Evolutionary conservation across 2,113 vertebrate genomes (phyloP).

Genomic region (Tenrec ecaudatus): DNA sequence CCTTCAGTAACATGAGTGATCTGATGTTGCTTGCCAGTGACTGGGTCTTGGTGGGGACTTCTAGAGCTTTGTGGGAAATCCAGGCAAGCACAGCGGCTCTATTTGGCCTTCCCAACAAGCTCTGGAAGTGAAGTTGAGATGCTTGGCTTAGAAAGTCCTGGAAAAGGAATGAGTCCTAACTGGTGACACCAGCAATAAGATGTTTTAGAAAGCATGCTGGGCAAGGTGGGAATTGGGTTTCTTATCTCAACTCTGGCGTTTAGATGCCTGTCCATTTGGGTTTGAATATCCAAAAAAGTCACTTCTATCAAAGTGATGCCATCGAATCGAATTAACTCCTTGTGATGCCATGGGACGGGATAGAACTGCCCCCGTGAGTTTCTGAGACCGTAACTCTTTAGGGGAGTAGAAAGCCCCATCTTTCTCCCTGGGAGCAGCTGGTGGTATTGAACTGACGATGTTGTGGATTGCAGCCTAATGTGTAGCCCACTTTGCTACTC

Average conservation of each 20-base stretch:
- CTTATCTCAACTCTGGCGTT: background rate
- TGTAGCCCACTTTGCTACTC: no score
- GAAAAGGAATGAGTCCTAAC: background rate
- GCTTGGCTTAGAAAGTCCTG: background rate
- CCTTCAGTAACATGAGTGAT: background rate
- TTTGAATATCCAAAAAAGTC: background rate
- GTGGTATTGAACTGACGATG: no score
- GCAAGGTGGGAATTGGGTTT: background rate
- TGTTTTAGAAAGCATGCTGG: conserved; percentile 25
- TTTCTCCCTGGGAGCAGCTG: no score
- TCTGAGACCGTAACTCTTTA: no score
- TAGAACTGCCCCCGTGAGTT: no score
- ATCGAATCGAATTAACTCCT: no score
- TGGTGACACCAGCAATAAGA: background rate
- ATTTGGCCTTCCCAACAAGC: background rate
- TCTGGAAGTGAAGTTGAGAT: background rate
- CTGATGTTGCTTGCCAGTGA: background rate
- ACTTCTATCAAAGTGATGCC: no score
- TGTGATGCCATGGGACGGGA: no score
- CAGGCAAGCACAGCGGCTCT: background rate
- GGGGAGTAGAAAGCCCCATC: no score
- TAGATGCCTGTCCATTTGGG: background rate
- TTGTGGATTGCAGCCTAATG: no score
- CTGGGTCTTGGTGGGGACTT: background rate
- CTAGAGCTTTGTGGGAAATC: conserved; percentile 21